A percentile compares a stretch with the other conserved stretches of the same genome.
phyloP scores from a whole-genome alignment of 1,140 invertebrate species.

The Pantala flavescens region DNA sequence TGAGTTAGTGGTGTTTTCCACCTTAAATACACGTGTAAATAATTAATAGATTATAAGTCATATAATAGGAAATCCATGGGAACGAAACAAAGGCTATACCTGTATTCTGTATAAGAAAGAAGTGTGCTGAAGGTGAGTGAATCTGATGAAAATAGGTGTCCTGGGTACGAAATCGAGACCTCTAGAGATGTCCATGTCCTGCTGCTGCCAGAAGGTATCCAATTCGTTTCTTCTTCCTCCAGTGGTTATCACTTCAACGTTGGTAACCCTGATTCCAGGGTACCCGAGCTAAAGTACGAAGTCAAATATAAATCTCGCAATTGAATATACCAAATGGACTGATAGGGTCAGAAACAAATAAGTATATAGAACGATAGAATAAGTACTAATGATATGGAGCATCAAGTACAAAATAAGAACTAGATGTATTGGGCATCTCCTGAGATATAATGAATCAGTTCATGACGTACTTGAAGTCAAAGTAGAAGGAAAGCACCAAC shows the following conservation, averaged over 20 bases:
- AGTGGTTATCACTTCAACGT: constrained; percentile 20
- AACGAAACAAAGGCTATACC: neutral
- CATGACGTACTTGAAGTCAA: no score
- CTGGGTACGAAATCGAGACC: constrained; percentile 39
- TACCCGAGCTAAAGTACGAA: constrained; percentile 25
- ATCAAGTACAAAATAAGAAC: no score
- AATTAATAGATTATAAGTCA: neutral
- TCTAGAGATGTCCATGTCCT: constrained; percentile 37
- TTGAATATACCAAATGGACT: no score
- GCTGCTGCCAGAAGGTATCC: constrained; percentile 40
- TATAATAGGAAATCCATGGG: no score
- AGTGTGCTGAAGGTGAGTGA: constrained; percentile 38
- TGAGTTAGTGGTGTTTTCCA: neutral
- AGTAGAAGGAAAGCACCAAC: no score
- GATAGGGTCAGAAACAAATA: no score
- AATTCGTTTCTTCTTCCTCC: constrained; percentile 28
- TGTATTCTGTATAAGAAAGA: constrained; percentile 32
- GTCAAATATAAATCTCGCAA: no score
- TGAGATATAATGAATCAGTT: no score
- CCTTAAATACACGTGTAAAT: neutral
- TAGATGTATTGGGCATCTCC: no score
- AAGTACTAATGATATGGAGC: no score
- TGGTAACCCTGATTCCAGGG: constrained; percentile 25
- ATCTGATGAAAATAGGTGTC: constrained; percentile 36
- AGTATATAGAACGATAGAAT: no score